Conservation (phyloP, 2,113 vertebrate genomes). For the Isurus oxyrinchus region DNA sequence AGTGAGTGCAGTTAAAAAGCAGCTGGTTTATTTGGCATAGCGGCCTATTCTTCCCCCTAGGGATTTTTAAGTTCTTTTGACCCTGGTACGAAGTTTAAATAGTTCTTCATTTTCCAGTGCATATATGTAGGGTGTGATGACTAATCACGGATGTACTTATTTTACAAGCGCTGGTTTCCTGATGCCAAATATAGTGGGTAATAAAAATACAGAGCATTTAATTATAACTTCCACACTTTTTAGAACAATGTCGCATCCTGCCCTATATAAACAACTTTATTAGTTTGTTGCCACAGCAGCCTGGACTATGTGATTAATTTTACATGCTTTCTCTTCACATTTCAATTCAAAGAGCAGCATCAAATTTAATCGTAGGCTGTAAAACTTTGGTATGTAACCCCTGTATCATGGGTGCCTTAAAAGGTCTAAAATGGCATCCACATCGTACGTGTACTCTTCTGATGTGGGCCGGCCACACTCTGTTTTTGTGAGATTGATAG, state of each 20-base stretch:
- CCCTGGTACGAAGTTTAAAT: neutral
- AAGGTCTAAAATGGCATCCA: neutral
- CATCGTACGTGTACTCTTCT: neutral
- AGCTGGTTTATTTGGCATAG: neutral
- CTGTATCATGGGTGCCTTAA: neutral
- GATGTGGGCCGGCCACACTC: neutral
- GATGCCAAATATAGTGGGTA: neutral
- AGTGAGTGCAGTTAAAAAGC: neutral
- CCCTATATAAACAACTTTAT: neutral
- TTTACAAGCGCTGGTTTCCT: neutral
- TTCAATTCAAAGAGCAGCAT: neutral
- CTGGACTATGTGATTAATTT: neutral
- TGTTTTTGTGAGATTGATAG: neutral
- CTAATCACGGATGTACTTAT: neutral
- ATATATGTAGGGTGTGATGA: neutral
- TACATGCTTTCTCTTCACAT: neutral
- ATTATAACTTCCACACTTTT: neutral
- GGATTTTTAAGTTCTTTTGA: neutral
- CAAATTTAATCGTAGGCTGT: neutral
- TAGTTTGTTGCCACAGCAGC: neutral
- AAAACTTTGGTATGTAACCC: neutral
- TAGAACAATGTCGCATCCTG: neutral
- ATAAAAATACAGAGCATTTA: neutral
- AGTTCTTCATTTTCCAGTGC: neutral
- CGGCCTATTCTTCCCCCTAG: neutral